These are phyloP conservation scores for Rissa tridactyla DNA, from an alignment of 2,113 vertebrate genomes.

Conservation along the genomic window DNA sequence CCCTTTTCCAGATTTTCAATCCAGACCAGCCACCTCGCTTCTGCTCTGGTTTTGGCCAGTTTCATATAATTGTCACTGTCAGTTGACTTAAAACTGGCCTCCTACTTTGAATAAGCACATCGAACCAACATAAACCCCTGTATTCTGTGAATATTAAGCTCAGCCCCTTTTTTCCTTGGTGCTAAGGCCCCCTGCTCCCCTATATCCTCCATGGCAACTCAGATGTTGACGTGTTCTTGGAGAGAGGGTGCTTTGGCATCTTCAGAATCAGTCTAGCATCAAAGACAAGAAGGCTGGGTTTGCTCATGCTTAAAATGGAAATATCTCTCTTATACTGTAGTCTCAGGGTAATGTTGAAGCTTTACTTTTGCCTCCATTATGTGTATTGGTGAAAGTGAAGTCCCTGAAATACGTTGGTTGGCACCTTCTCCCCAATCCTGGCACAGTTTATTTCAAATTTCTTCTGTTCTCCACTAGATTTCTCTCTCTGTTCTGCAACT, in stretches of 20 bases:
- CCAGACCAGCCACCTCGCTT: background rate
- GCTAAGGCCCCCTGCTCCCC: background rate
- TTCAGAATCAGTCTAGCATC: background rate
- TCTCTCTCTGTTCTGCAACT: background rate
- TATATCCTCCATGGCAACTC: background rate
- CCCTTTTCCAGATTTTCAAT: background rate
- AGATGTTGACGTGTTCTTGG: background rate
- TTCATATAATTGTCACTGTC: background rate
- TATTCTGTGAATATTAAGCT: background rate
- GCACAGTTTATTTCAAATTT: background rate
- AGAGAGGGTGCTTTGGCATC: background rate
- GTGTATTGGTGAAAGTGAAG: background rate
- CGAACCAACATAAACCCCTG: accelerated
- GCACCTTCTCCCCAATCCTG: background rate
- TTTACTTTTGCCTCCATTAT: background rate
- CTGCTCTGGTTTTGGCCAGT: background rate
- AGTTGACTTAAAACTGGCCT: background rate
- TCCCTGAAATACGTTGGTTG: background rate
- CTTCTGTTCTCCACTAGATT: background rate
- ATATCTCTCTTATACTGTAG: background rate
- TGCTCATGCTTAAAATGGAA: background rate
- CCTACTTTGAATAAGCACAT: background rate
- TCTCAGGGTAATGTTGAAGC: background rate
- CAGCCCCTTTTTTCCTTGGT: background rate
- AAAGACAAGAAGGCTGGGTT: background rate